Evolutionary conservation across 2,888 invertebrate genomes (phyloP), one percentile per base, ranked within the genome.

Genomic region (Agrochola litura): DNA sequence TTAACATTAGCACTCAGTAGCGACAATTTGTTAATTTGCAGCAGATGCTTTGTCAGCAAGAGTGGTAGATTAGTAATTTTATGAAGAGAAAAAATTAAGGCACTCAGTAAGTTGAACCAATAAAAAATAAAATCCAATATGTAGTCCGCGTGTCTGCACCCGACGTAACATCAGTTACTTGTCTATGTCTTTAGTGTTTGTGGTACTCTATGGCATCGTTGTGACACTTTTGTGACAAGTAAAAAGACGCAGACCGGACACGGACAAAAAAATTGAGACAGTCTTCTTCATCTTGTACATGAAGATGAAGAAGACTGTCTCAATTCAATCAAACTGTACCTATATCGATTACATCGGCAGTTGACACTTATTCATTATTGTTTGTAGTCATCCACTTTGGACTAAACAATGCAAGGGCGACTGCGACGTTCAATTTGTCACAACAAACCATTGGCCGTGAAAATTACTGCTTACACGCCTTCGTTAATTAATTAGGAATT

Each of bases 371-470:
- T 64, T 68, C 22, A 60, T 58, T n/a, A 46, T 68, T 79, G 30
- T 78, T 25, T 6, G 16, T 37, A 37, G 6, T 52, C 56, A 61
- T 56, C 37, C 19, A 76, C 10, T 69, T 56, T 25, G n/a, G 19
- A 65, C 30, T 14, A 43, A 65, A 86, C 86, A 88, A 86, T 77
- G 86, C 83, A 87, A 86, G 88, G 86, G 77, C 86, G 25, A 75
- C 52, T 22, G 74, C 12, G 65, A 30, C 65, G 68, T n/a, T 12
- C 46, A 63, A 67, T 77, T 79, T 61, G 84, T 81, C 75, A 85
- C 80, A 76, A 65, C 43, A 54, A 65, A 30, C 16, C 25, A 68
- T 67, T 88, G 86, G 25, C 86, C 86, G 78, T 84, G 79, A 84
- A 78, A 71, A 52, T 43, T 1, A 16, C 41, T 54, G 66, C 49